Evolutionary conservation across 2,113 vertebrate genomes (phyloP), one percentile per base, ranked within the genome.

Genomic region (Calyptommatus sinebrachiatus): DNA sequence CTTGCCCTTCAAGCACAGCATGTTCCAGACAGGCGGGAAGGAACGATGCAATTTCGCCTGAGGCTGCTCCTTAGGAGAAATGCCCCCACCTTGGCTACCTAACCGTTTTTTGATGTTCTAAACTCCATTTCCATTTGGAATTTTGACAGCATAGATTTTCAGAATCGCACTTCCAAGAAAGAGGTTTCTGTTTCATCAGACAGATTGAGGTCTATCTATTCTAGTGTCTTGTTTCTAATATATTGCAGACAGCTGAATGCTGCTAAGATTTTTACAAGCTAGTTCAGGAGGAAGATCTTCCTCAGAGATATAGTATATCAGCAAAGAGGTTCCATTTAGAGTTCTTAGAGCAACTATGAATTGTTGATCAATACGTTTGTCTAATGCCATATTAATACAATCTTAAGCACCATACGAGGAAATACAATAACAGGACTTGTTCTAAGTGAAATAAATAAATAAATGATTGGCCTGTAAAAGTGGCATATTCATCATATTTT

Each of bases 11-110:
- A 81, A 76, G 53, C 65, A 48, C 73, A 81, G 66, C 66, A 48
- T 76, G 79, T 81, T 81, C 66, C 66, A 81, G 46, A 31, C 28
- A 76, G 57, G 57, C 53, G 71, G 66, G 65, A 5, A 31, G 41
- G 45, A 84, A 63, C 84, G 73, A 18, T 62, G 71, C 82, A 78
- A 68, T 87, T 79, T 66, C 35, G 31, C 71, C 26, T 67, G 79
- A 63, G 6, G 11, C 0, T 35, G n/a, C 14, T 61, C 2, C 76
- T 1, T 1, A 78, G 3, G 75, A 61, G 78, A 12, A 57, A 6
- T 61, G 22, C 0, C 46, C 0, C 1, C n/a, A 31, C 73, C 57
- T 48, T 66, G 0, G 0, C 5, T 0, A 66, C 48, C 1, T 75
- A 57, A 14, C 75, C 8, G 61, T 29, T 50, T 29, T 41, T 65